Percentiles rank a stretch among this genome's conserved stretches.
Evolutionary conservation across 2,888 invertebrate species (phyloP).

Genomic region (Nomada lathburiana): DNA sequence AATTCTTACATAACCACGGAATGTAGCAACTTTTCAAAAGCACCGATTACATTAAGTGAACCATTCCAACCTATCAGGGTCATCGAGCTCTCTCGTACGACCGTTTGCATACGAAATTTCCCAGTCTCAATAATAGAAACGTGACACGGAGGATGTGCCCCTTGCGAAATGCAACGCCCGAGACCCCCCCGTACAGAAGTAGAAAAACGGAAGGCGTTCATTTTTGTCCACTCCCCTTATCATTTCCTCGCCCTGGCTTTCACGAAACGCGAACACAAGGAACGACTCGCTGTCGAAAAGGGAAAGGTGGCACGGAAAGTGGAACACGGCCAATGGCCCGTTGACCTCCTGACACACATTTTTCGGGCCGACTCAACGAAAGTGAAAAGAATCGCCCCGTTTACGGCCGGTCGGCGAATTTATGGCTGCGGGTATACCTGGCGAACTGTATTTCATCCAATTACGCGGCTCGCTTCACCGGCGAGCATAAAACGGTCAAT

Average conservation of each 20-base stretch:
- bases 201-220: constrained; percentile 12
- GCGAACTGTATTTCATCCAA: constrained; percentile 48
- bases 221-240: neutral
- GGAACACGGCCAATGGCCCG: constrained; percentile 83
- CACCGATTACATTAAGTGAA: too few species aligned
- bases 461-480: constrained; percentile 5
- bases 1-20: too few species aligned
- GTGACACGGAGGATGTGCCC: too few species aligned
- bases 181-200: neutral
- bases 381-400: constrained; percentile 81
- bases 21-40: too few species aligned
- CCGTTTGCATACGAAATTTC: neutral
- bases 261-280: constrained; percentile 20
- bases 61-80: too few species aligned
- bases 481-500: constrained; percentile 29
- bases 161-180: neutral
- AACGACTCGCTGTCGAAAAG: constrained; percentile 67
- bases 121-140: neutral
- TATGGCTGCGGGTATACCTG: constrained; percentile 63
- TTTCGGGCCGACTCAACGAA: constrained; percentile 80
- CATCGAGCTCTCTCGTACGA: too few species aligned
- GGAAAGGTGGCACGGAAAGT: constrained; percentile 80
- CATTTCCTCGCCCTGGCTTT: neutral
- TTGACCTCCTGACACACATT: constrained; percentile 83
- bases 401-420: constrained; percentile 66